Evolutionary conservation across 2,113 vertebrate genomes (phyloP).

Genomic region (Podarcis muralis): DNA sequence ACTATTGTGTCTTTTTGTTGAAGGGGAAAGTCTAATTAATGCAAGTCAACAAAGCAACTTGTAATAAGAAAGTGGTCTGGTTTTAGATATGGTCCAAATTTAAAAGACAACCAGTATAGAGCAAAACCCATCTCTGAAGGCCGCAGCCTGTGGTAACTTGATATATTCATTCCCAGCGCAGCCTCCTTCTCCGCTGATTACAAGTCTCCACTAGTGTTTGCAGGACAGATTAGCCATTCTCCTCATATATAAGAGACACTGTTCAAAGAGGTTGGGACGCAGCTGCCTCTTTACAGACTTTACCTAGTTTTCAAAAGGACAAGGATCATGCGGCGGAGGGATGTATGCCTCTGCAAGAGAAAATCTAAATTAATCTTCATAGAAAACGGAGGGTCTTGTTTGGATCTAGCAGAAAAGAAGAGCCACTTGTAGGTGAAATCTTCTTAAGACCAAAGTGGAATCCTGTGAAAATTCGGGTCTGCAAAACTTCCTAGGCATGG

Average conservation of each 20-base stretch:
- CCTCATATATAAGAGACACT: slow-evolving; percentile 68
- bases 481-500: slow-evolving; percentile 40
- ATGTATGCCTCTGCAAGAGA: slow-evolving; percentile 65
- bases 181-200: slow-evolving; percentile 67
- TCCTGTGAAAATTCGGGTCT: slow-evolving; percentile 58
- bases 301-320: slow-evolving; percentile 69
- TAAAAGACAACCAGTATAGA: slow-evolving; percentile 48
- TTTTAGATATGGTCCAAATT: slow-evolving; percentile 35
- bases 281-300: slow-evolving; percentile 76
- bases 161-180: slow-evolving; percentile 71
- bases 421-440: slow-evolving; percentile 74
- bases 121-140: slow-evolving; percentile 62
- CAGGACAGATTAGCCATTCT: slow-evolving; percentile 77
- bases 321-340: slow-evolving; percentile 56
- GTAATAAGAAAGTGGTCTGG: slow-evolving; percentile 45
- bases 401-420: slow-evolving; percentile 67
- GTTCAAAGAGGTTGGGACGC: slow-evolving; percentile 73
- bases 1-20: neutral
- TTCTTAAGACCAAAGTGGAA: slow-evolving; percentile 70
- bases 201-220: slow-evolving; percentile 75
- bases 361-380: slow-evolving; percentile 77
- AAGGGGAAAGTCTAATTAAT: slow-evolving; percentile 34
- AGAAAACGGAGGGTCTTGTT: slow-evolving; percentile 66
- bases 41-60: slow-evolving; percentile 16
- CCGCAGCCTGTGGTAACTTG: slow-evolving; percentile 71